Evolutionary conservation across 2,797 vertebrate species (phyloP).

Genomic region (Nyctalus aviator): DNA sequence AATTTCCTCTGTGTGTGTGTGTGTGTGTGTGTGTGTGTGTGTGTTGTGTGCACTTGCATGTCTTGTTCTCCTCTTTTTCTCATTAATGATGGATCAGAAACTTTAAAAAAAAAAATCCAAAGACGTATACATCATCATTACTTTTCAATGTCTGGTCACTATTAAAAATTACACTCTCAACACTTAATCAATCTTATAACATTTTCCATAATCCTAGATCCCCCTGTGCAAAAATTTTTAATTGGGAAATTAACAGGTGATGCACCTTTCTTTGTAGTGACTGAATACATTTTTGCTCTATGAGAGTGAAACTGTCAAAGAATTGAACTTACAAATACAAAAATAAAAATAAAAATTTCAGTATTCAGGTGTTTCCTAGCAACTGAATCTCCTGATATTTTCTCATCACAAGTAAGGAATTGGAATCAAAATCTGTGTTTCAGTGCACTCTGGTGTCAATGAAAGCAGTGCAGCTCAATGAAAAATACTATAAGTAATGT

Average conservation of each 20-base stretch:
- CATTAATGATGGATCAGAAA: conserved; percentile 53
- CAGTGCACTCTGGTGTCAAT: conserved; percentile 72
- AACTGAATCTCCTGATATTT: conserved; percentile 83
- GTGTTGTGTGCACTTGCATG: neutral
- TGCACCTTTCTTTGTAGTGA: conserved; percentile 77
- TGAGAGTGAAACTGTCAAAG: conserved; percentile 79
- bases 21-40: neutral
- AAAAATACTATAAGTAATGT: conserved; percentile 47
- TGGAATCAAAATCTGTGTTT: conserved; percentile 81
- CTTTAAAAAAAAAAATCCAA: conserved; percentile 56
- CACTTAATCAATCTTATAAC: conserved; percentile 74
- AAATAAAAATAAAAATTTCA: conserved; percentile 57
- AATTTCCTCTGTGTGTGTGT: neutral
- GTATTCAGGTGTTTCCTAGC: conserved; percentile 85
- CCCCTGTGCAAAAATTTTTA: conserved; percentile 71
- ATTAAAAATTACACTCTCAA: conserved; percentile 68
- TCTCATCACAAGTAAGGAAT: conserved; percentile 77
- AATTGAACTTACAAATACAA: conserved; percentile 83
- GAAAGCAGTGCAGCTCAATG: conserved; percentile 57
- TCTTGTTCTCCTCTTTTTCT: conserved; percentile 39
- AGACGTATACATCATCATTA: conserved; percentile 11
- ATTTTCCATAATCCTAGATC: conserved; percentile 53
- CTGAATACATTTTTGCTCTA: conserved; percentile 80
- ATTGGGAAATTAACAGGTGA: conserved; percentile 78
- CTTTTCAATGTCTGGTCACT: conserved; percentile 52